Conservation (phyloP, 2,113 vertebrate genomes). For the Perca fluviatilis region DNA sequence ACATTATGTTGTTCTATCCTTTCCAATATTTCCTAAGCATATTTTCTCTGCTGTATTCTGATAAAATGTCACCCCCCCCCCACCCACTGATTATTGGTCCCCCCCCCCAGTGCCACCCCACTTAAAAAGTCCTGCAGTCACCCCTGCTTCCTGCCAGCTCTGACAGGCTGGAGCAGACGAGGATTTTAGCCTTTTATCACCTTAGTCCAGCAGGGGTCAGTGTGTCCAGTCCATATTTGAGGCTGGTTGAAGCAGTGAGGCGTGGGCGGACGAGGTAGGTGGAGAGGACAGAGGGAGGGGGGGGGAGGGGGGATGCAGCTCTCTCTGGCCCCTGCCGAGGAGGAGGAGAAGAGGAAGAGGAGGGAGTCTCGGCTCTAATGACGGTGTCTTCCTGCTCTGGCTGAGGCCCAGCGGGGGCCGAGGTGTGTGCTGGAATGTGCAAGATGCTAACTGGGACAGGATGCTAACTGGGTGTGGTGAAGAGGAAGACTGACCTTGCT, state of each 20-base stretch:
- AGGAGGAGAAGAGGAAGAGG: constrained; percentile 28
- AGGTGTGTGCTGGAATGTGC: constrained; percentile 64
- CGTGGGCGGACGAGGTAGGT: not conserved
- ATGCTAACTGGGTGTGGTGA: constrained; percentile 55
- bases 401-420: constrained; percentile 9
- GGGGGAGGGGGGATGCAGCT: constrained; percentile 22
- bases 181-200: not conserved
- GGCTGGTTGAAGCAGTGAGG: constrained; percentile 1
- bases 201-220: constrained; percentile 67
- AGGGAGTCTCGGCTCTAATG: constrained; percentile 13
- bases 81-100: no score
- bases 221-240: constrained; percentile 18
- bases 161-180: not conserved
- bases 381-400: constrained; percentile 41
- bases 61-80: no score
- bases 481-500: constrained; percentile 39
- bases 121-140: no score
- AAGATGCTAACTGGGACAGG: constrained; percentile 33
- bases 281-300: not conserved
- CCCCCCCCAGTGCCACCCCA: no score
- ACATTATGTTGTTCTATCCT: no score
- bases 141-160: constrained; percentile 23
- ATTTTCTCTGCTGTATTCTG: no score
- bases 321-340: constrained; percentile 17
- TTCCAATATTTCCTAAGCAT: no score